A percentile compares a stretch with the other conserved stretches of the same genome.
These are phyloP conservation scores for Meiosimyza platycephala DNA, from an alignment of 2,888 invertebrate species.

Conservation along the genomic window DNA sequence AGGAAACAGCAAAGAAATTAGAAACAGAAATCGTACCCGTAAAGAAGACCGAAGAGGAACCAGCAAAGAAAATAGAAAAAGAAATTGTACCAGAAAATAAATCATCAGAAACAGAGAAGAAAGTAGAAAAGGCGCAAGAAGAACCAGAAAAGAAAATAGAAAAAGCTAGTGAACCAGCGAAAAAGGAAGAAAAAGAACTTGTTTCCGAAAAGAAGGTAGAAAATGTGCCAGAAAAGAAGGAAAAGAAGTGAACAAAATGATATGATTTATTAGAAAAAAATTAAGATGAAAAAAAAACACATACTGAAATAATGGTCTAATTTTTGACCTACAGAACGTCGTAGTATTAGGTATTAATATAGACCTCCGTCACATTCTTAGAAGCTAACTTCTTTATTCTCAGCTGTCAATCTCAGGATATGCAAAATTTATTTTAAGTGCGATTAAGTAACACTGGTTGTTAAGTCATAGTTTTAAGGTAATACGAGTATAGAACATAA, in stretches of 20 bases:
- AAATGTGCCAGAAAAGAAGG: not conserved
- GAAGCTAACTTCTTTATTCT: not conserved
- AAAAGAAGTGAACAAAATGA: not conserved
- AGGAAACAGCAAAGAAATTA: not conserved
- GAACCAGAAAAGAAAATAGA: not conserved
- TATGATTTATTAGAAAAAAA: not conserved
- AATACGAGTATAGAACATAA: no score
- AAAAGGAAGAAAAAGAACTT: not conserved
- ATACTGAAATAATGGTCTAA: not conserved
- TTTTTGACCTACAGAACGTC: no score
- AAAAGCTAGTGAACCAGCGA: not conserved
- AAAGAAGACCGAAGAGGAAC: not conserved
- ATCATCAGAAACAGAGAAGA: not conserved
- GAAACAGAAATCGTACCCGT: not conserved
- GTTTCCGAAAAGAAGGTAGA: not conserved
- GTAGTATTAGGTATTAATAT: no score
- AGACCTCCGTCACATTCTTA: no score
- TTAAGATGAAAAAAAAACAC: constrained; percentile 1
- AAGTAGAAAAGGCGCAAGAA: constrained; percentile 8
- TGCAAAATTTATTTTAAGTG: not conserved
- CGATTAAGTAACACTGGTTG: no score
- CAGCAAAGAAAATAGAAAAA: not conserved
- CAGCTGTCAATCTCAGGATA: not conserved
- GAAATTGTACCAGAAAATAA: not conserved
- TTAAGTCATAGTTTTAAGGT: no score